Evolutionary conservation across 53 echinoderm and acorn worm genomes (phyloP), one percentile per base, ranked within the genome.

Genomic region (Astropecten irregularis): DNA sequence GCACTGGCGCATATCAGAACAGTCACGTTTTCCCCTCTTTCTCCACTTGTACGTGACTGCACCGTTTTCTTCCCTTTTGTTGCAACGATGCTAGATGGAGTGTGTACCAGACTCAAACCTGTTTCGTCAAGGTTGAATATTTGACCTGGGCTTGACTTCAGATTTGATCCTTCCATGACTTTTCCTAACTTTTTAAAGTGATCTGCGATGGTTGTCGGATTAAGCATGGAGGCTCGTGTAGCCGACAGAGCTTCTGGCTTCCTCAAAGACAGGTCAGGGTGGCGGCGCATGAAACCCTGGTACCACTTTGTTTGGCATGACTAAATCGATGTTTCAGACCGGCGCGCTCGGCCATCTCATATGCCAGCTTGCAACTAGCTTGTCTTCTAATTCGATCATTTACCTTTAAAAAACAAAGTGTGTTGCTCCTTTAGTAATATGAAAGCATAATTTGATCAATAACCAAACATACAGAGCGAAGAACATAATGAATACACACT

Each of bases 191-290:
- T 74, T 4, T 22, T 31, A 21, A 77, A 85, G 33, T 73, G 73
- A 7, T 62, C 63, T 0, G 4, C 21, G 28, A 67, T 66, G 10
- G 52, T 66, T 53, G 37, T 77, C 3, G 83, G 88, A 46, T 88
- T 88, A 3, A 83, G 36, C 60, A 82, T 83, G 13, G 36, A 33
- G 10, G 87, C 61, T 44, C 87, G 35, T 33, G 88, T 66, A 73
- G 76, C 61, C 16, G 85, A 85, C 22, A 89, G 69, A 32, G 69
- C 73, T 67, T 86, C 82, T 13, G 84, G 87, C 49, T 91, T 83
- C 36, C 72, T 38, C 31, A 87, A 40, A 1, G 90, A 86, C 13
- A 90, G 49, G 22, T 81, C 54, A 25, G 90, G 90, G 38, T 90
- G 69, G 4, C 76, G 27, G 16, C 20, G 36, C 71, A 71, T 86